A percentile compares a stretch with the other conserved stretches of the same genome.
Evolutionary conservation across 2,797 vertebrate species (phyloP).

Genomic region (Rhabdophis nuchalis): DNA sequence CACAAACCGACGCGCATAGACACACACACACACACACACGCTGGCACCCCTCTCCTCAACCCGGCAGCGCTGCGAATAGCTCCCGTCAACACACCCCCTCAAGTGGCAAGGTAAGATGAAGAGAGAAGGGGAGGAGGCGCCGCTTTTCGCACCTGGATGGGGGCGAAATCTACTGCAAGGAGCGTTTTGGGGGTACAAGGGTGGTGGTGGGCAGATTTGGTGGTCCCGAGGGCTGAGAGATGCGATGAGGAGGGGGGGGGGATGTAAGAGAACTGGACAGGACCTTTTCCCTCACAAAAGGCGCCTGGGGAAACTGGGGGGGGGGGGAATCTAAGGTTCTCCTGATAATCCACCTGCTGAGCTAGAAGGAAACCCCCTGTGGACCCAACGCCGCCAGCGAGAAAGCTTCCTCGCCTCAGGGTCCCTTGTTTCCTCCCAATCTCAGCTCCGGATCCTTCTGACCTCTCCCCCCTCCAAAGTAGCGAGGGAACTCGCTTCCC

Average conservation of each 20-base stretch:
- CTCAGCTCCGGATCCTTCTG: no score
- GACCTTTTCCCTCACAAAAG: background rate
- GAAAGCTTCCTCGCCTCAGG: background rate
- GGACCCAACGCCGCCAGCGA: background rate
- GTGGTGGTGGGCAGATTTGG: no score
- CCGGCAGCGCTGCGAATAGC: background rate
- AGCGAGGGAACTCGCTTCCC: background rate
- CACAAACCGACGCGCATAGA: rapidly evolving
- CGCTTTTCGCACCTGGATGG: background rate
- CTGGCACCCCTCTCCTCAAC: background rate
- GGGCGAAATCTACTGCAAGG: background rate
- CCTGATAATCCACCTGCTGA: background rate
- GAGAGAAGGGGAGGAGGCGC: rapidly evolving
- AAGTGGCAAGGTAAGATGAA: slow-evolving; percentile 20
- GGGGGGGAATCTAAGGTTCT: background rate
- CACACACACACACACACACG: background rate
- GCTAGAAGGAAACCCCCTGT: background rate
- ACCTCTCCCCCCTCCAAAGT: background rate
- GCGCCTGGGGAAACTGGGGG: background rate
- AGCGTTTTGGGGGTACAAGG: no score
- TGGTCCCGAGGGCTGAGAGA: rapidly evolving
- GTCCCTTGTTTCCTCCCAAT: background rate
- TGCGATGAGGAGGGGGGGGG: rapidly evolving
- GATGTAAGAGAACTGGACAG: background rate
- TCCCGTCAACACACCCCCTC: background rate